A percentile compares a stretch with the other conserved stretches of the same genome.
Evolutionary conservation across 2,888 invertebrate genomes (phyloP).

Genomic region (Drosophila quasianomalipes): DNA sequence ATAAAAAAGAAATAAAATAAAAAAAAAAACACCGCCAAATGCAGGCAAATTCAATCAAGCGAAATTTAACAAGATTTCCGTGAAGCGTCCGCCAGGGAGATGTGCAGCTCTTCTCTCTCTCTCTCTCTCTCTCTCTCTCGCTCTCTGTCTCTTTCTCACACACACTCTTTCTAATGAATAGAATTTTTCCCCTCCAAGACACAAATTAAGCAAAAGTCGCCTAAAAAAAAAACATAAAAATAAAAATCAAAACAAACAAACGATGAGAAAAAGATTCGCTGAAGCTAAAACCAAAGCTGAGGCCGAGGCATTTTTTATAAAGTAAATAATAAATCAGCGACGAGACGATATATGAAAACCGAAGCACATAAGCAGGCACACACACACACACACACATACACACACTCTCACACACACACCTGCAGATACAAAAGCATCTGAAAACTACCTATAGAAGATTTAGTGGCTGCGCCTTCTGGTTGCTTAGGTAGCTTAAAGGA

Average conservation of each 20-base stretch:
- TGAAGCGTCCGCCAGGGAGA: constrained; percentile 46
- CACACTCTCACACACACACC: constrained; percentile 14
- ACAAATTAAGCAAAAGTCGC: constrained; percentile 64
- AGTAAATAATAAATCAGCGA: constrained; percentile 76
- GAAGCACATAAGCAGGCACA: constrained; percentile 47
- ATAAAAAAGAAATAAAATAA: constrained; percentile 6
- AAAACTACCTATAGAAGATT: constrained; percentile 72
- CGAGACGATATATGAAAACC: constrained; percentile 73
- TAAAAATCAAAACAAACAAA: constrained; percentile 18
- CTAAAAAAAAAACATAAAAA: constrained; percentile 7
- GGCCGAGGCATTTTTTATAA: constrained; percentile 62
- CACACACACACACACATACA: constrained; percentile 21
- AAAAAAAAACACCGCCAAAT: constrained; percentile 35
- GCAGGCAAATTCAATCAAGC: constrained; percentile 77
- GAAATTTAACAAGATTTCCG: constrained; percentile 75
- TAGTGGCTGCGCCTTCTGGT: constrained; percentile 67
- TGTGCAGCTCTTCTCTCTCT: constrained; percentile 1
- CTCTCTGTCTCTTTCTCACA: constrained; percentile 4
- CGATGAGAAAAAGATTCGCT: constrained; percentile 53
- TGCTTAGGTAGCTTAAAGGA: constrained; percentile 78
- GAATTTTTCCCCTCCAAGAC: constrained; percentile 29
- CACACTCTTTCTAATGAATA: constrained; percentile 56
- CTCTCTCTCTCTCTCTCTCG: constrained; percentile 2
- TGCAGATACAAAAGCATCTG: constrained; percentile 43
- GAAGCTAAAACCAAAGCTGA: constrained; percentile 23